Conservation (phyloP, 2,797 vertebrate genomes). For the Spea hammondii region DNA sequence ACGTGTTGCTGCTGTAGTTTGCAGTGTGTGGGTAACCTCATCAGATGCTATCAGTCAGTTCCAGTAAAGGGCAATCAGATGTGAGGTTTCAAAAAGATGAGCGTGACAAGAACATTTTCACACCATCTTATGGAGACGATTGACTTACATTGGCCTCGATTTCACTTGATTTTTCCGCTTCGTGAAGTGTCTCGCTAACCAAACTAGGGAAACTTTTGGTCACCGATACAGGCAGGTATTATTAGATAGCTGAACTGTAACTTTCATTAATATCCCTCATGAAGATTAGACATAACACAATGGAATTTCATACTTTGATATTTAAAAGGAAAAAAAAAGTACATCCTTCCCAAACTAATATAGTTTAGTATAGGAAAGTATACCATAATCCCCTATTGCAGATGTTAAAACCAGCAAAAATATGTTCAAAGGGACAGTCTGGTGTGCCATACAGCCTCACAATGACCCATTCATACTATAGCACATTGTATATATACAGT, state of each 20-base stretch:
- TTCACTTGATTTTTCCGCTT: conserved; percentile 10
- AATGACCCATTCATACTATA: too few relatives aligned
- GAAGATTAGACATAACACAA: too few relatives aligned
- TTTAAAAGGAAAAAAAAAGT: too few relatives aligned
- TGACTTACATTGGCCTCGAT: conserved; percentile 8
- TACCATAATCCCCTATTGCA: too few relatives aligned
- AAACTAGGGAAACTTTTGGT: conserved; percentile 1
- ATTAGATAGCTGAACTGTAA: not conserved
- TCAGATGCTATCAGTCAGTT: conserved; percentile 69
- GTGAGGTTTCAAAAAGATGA: conserved; percentile 73
- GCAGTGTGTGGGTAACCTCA: conserved; percentile 61
- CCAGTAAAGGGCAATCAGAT: conserved; percentile 71
- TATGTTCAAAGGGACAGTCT: too few relatives aligned
- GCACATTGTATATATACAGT: too few relatives aligned
- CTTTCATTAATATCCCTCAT: not conserved
- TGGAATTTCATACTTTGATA: too few relatives aligned
- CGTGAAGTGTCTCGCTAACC: conserved; percentile 7
- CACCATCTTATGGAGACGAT: conserved; percentile 31
- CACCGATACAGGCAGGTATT: not conserved
- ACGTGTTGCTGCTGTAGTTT: not conserved
- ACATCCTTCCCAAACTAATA: too few relatives aligned
- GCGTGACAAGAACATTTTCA: conserved; percentile 65
- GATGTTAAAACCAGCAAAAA: too few relatives aligned
- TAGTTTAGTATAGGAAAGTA: too few relatives aligned
- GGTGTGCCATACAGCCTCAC: too few relatives aligned